Evolutionary conservation across 1,140 invertebrate genomes (phyloP), one percentile per base, ranked within the genome.

Genomic region (Leptopilina clavipes): DNA sequence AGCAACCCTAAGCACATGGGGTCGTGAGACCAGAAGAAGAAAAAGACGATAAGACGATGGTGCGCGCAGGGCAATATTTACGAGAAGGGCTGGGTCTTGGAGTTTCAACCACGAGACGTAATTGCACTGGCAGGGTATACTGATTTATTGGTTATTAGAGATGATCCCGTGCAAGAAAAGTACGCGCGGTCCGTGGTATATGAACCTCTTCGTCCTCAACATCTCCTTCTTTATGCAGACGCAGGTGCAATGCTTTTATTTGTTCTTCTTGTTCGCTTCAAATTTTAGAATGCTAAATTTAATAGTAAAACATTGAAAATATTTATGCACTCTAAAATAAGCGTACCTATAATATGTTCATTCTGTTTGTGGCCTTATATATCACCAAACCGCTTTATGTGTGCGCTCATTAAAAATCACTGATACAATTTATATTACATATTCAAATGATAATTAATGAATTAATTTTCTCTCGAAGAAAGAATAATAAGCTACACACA

Each of bases 61-160:
- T 76, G 81, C 72, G 48, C 43, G 59, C 37, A 82, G 81, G 79
- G 86, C 84, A 84, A 87, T 89, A 89, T 89, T 89, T 89, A 89
- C 87, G 87, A 88, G 86, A 86, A 86, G 87, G 85, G 87, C 82
- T 86, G 83, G 87, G 83, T 86, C 80, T 75, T 74, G 76, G 80
- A 80, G 82, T 82, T 81, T 81, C 79, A 82, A 48, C 81, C 81
- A 79, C 77, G 77, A 77, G 79, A 82, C 80, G 85, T 88, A 89
- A 89, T 88, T 88, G 87, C 86, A 88, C 82, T 79, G 83, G 79
- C 84, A 76, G 81, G 86, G 79, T 85, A 83, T 81, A 75, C 85
- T 88, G 87, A 89, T 89, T 88, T 89, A 89, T 89, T 89, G 86
- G 87, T 88, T 87, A 88, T 88, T 88, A 88, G 85, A 73, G 83